Percentiles rank a stretch among this genome's conserved stretches.
Conservation (phyloP, 1,140 invertebrate species). For the Brachionus rotundiformis region DNA sequence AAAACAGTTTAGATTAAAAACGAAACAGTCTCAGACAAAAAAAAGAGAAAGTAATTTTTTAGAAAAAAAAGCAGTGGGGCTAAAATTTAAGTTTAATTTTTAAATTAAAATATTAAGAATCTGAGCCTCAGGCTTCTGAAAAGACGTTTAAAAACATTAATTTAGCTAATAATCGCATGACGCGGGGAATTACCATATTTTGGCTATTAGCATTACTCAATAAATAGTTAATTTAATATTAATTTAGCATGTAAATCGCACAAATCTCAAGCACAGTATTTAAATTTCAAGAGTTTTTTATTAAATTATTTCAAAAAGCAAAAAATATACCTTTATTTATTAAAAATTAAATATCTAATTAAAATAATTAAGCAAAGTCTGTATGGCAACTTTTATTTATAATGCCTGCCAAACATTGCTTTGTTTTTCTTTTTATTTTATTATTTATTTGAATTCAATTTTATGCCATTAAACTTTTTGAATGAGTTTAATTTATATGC, state of each 20-base stretch:
- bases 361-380: conserved; percentile 28
- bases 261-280: conserved; percentile 8
- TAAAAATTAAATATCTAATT: conserved; percentile 22
- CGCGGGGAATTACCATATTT: not conserved
- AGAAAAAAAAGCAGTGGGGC: not conserved
- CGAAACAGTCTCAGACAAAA: not conserved
- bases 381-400: conserved; percentile 44
- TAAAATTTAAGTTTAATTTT: too few relatives aligned
- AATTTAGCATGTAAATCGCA: not conserved
- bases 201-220: too few relatives aligned
- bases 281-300: not conserved
- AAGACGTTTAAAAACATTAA: not conserved
- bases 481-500: not conserved
- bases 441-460: conserved; percentile 6
- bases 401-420: conserved; percentile 2
- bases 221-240: not conserved
- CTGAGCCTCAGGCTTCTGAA: not conserved
- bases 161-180: conserved; percentile 9
- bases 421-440: conserved; percentile 3
- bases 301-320: conserved; percentile 12
- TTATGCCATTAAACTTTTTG: not conserved
- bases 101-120: too few relatives aligned
- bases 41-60: not conserved
- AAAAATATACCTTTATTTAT: not conserved
- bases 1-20: not conserved